Conservation (phyloP, 2,113 vertebrate genomes). For the Corythornis cristatus region DNA sequence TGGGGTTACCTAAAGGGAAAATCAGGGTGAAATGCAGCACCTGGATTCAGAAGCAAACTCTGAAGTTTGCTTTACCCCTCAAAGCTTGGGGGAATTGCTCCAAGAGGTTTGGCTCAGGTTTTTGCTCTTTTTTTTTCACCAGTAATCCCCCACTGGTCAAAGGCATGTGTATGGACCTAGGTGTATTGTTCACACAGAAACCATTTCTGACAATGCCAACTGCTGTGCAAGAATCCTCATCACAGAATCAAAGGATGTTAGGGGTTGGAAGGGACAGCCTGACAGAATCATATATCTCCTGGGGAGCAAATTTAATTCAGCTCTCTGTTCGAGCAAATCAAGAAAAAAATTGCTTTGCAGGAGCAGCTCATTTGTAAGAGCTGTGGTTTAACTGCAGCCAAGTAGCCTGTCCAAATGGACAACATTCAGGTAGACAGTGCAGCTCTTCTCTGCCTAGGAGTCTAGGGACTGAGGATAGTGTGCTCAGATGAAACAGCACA, state of each 20-base stretch:
- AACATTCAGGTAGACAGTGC: not conserved
- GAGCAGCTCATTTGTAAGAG: not conserved
- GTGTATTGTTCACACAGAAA: not conserved
- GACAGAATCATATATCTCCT: not conserved
- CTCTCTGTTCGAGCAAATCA: not conserved
- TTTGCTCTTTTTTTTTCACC: not conserved
- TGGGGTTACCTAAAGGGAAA: not conserved
- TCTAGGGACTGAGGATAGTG: fast-evolving
- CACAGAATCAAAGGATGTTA: not conserved
- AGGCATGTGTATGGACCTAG: not conserved
- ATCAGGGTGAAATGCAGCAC: not conserved
- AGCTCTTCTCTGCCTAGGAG: not conserved
- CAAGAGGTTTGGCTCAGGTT: not conserved
- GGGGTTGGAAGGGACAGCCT: not conserved
- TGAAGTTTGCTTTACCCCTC: not conserved
- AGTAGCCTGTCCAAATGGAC: not conserved
- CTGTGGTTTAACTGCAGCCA: not conserved
- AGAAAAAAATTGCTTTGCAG: not conserved
- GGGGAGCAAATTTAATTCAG: not conserved
- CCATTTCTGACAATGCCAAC: not conserved
- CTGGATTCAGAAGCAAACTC: not conserved
- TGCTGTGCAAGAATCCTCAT: not conserved
- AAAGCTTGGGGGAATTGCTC: not conserved
- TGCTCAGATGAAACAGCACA: not conserved
- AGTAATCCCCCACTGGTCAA: not conserved